Evolutionary conservation across 2,797 vertebrate species (phyloP), one percentile per base, ranked within the genome.

Genomic region (Tapirus indicus): DNA sequence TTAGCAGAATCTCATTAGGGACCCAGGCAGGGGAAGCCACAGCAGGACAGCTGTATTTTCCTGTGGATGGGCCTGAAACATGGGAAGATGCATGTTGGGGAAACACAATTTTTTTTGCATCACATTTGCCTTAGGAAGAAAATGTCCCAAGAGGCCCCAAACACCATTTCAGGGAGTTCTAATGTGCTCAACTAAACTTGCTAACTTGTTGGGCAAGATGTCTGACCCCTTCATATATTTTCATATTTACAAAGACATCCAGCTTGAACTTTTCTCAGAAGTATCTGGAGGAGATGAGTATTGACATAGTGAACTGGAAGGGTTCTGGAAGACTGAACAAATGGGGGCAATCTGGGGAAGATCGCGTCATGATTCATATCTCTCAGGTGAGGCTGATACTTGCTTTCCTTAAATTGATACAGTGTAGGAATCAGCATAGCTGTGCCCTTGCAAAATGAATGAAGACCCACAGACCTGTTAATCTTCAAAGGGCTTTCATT

Each of bases 401-500:
- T 71, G 58, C 77, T 94, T n/a, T 91, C 77, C 52, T 86, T 85
- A 94, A 96, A 86, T 93, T 93, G 93, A 41, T 49, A 1, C 78
- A 71, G 60, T 94, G 96, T 54, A 93, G 88, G 80, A 92, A 84
- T 97, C 88, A 83, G 74, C 92, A 64, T 75, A 91, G 91, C 68
- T 95, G 71, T 32, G 29, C 95, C 95, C 74, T 96, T 93, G 95
- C 54, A 75, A 35, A 97, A 97, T 85, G 97, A 95, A 96, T 74
- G 96, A 84, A 95, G 88, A 78, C 14, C 0, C 72, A 18, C 5
- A 6, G 71, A 74, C 83, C 32, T 93, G 68, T 98, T 97, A 66
- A 75, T 98, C 94, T 98, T 97, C 94, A 95, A 88, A 78, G 52
- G 93, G 38, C 62, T 98, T 98, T 98, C 95, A 96, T 98, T 98